Evolutionary conservation across 2,797 vertebrate genomes (phyloP).

Genomic region (Hyperoplus lanceolatus): DNA sequence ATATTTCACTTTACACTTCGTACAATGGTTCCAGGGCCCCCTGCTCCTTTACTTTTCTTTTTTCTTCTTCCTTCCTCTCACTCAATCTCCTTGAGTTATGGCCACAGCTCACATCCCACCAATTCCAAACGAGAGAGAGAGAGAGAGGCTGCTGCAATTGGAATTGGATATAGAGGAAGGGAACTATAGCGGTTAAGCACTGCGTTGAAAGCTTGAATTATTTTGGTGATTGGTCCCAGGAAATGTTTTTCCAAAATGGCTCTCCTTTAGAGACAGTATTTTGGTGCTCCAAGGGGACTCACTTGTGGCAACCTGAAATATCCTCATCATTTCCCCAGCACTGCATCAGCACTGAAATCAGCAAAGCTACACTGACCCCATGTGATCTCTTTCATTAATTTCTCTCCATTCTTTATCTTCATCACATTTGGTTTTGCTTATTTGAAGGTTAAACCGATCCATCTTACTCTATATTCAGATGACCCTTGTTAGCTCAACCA

Average conservation of each 20-base stretch:
- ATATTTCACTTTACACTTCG: constrained; percentile 82
- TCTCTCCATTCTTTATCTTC: constrained; percentile 16
- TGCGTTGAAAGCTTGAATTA: constrained; percentile 73
- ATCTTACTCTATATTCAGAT: constrained; percentile 35
- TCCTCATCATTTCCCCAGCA: constrained; percentile 19
- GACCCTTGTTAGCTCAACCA: constrained; percentile 38
- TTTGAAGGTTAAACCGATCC: constrained; percentile 29
- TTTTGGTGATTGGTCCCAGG: constrained; percentile 70
- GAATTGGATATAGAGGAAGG: constrained; percentile 74
- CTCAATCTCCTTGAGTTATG: constrained; percentile 72
- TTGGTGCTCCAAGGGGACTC: constrained; percentile 29
- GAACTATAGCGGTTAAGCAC: constrained; percentile 58
- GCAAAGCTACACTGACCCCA: neutral
- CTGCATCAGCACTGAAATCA: constrained; percentile 26
- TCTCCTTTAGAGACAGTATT: constrained; percentile 49
- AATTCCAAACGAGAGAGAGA: constrained; percentile 64
- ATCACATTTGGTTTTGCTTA: constrained; percentile 30
- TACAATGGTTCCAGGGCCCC: constrained; percentile 41
- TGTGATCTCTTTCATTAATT: constrained; percentile 21
- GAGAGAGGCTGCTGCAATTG: constrained; percentile 62
- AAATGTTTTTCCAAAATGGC: constrained; percentile 61
- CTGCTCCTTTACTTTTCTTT: constrained; percentile 48
- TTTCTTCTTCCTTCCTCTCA: constrained; percentile 16
- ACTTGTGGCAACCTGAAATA: constrained; percentile 36
- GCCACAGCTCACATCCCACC: constrained; percentile 53